A percentile compares a stretch with the other conserved stretches of the same genome.
phyloP scores from a whole-genome alignment of 2,113 vertebrate species.

The Salvelinus alpinus region DNA sequence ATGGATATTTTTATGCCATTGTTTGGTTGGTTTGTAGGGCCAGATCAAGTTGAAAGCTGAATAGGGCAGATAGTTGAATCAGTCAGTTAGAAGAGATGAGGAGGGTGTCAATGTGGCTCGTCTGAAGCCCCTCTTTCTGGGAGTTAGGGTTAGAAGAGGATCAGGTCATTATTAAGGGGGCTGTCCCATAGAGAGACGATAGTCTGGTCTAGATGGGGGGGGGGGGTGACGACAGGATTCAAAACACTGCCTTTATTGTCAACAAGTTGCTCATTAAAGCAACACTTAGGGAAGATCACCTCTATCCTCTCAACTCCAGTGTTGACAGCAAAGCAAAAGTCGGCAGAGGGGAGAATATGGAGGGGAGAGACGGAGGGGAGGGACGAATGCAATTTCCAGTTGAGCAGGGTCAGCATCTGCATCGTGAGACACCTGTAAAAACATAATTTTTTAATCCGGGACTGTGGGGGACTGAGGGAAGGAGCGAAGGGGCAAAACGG shows the following conservation, averaged over 20 bases:
- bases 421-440: slow-evolving; percentile 74
- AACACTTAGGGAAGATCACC: slow-evolving; percentile 10
- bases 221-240: neutral
- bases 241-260: slow-evolving; percentile 1
- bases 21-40: slow-evolving; percentile 15
- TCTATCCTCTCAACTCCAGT: slow-evolving; percentile 19
- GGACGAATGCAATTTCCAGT: slow-evolving; percentile 67
- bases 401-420: slow-evolving; percentile 49
- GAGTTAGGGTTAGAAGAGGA: neutral
- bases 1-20: slow-evolving; percentile 37
- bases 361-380: slow-evolving; percentile 22
- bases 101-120: neutral
- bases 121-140: neutral
- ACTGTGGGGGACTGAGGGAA: slow-evolving; percentile 37
- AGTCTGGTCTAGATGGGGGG: neutral
- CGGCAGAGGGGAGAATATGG: neutral
- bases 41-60: neutral
- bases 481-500: slow-evolving; percentile 29
- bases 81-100: neutral
- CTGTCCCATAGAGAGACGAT: neutral
- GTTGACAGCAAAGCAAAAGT: slow-evolving; percentile 35
- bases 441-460: slow-evolving; percentile 69
- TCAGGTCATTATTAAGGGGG: too few species aligned
- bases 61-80: neutral
- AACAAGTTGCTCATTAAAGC: slow-evolving; percentile 27